A percentile compares a stretch with the other conserved stretches of the same genome.
phyloP scores from a whole-genome alignment of 2,797 vertebrate species.

The Sebastes goodei region DNA sequence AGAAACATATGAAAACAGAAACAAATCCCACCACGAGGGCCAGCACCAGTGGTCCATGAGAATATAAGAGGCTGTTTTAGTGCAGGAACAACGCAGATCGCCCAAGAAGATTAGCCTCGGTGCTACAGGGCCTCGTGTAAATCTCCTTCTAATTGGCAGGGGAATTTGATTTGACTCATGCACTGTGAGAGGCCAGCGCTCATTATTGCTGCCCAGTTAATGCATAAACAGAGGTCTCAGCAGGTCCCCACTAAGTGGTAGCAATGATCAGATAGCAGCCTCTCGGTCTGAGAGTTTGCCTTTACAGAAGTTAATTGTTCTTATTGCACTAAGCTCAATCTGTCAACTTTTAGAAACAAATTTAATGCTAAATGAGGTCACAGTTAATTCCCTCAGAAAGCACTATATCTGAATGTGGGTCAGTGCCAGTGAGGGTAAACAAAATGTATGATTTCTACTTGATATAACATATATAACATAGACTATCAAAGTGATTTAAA shows the following conservation, averaged over 20 bases:
- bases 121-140: slow-evolving; percentile 70
- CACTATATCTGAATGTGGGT: not conserved
- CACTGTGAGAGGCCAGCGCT: slow-evolving; percentile 71
- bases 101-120: slow-evolving; percentile 77
- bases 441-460: not conserved
- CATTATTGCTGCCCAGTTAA: slow-evolving; percentile 78
- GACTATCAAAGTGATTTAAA: not conserved
- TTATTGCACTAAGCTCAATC: slow-evolving; percentile 22
- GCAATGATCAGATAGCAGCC: slow-evolving; percentile 74
- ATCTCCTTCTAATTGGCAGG: slow-evolving; percentile 82
- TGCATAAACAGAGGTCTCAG: slow-evolving; percentile 75
- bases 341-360: not conserved
- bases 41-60: slow-evolving; percentile 69
- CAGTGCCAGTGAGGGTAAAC: not conserved
- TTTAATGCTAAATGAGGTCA: slow-evolving; percentile 27
- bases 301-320: slow-evolving; percentile 65
- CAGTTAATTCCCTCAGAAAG: not conserved
- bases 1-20: slow-evolving; percentile 81
- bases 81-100: slow-evolving; percentile 69
- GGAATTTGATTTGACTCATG: slow-evolving; percentile 80
- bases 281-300: slow-evolving; percentile 31
- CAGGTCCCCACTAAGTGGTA: slow-evolving; percentile 73
- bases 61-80: slow-evolving; percentile 78
- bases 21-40: slow-evolving; percentile 76
- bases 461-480: not conserved